These are phyloP conservation scores for Caerostris darwini DNA, from an alignment of 1,140 invertebrate genomes.

Conservation along the genomic window DNA sequence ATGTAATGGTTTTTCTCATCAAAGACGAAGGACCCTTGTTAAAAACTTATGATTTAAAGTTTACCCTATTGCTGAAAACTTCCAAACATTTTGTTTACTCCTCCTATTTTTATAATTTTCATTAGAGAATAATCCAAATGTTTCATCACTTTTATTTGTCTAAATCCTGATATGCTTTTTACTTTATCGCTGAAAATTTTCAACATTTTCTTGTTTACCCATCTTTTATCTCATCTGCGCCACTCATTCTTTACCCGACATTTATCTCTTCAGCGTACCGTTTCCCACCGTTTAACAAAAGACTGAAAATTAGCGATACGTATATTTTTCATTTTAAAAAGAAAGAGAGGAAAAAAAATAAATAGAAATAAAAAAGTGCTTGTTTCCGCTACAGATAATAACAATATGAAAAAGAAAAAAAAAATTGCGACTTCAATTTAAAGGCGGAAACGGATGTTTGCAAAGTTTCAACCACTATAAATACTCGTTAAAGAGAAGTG, in stretches of 20 bases:
- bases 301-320: slow-evolving; percentile 2
- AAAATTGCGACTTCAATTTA: slow-evolving; percentile 72
- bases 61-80: too few relatives aligned
- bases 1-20: too few relatives aligned
- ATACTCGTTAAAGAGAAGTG: slow-evolving; percentile 75
- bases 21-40: too few relatives aligned
- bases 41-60: too few relatives aligned
- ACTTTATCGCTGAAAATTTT: too few relatives aligned
- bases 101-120: too few relatives aligned
- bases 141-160: too few relatives aligned
- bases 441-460: slow-evolving; percentile 77
- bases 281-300: slow-evolving; percentile 8
- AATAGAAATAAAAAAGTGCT: not conserved
- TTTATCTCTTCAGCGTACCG: not conserved
- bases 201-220: too few relatives aligned
- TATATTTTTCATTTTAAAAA: not conserved
- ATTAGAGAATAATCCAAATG: too few relatives aligned
- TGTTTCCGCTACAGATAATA: slow-evolving; percentile 52
- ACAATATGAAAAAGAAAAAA: slow-evolving; percentile 55
- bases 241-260: not conserved
- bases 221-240: too few relatives aligned
- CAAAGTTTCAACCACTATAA: slow-evolving; percentile 64
- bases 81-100: too few relatives aligned
- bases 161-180: too few relatives aligned
- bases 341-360: not conserved